Conservation (phyloP, 92 coral and sea anemone species). For the Bergia puertoricense region DNA sequence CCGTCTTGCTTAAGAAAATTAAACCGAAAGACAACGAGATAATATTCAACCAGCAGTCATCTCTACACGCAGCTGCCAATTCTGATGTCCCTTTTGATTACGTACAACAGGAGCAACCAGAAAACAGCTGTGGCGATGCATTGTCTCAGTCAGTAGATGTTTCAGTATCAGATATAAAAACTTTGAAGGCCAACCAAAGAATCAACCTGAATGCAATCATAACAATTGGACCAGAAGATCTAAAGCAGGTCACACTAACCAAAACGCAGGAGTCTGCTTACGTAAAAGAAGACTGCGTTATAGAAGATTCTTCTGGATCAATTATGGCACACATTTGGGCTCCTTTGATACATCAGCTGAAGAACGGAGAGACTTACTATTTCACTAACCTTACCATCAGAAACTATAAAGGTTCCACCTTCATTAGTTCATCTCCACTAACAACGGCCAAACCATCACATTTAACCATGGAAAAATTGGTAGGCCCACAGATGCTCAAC, state of each 20-base stretch:
- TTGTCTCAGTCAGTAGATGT: slow-evolving; percentile 32
- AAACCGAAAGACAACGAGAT: slow-evolving; percentile 42
- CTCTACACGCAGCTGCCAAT: slow-evolving; percentile 40
- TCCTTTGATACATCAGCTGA: slow-evolving; percentile 45
- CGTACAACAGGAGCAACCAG: slow-evolving; percentile 5
- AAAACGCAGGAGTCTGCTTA: slow-evolving; percentile 36
- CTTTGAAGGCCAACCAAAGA: slow-evolving; percentile 65
- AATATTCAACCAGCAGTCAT: slow-evolving; percentile 58
- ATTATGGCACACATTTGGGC: slow-evolving; percentile 60
- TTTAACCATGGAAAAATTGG: slow-evolving; percentile 41
- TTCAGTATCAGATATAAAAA: slow-evolving; percentile 39
- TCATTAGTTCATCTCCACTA: slow-evolving; percentile 52
- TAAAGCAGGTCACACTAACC: slow-evolving; percentile 50
- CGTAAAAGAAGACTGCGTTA: slow-evolving; percentile 62
- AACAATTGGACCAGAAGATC: slow-evolving; percentile 53
- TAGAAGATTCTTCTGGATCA: slow-evolving; percentile 62
- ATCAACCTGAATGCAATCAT: slow-evolving; percentile 52
- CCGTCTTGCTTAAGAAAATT: slow-evolving; percentile 50
- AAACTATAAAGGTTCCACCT: slow-evolving; percentile 52
- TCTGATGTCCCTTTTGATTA: slow-evolving; percentile 57
- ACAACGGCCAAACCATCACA: slow-evolving; percentile 50
- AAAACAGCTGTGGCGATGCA: not conserved
- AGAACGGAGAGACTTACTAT: slow-evolving; percentile 49
- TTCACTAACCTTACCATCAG: slow-evolving; percentile 52
- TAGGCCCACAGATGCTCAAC: slow-evolving; percentile 55